Base-by-base conservation (phyloP, 2,113 vertebrate species). In the Agapornis roseicollis region DNA sequence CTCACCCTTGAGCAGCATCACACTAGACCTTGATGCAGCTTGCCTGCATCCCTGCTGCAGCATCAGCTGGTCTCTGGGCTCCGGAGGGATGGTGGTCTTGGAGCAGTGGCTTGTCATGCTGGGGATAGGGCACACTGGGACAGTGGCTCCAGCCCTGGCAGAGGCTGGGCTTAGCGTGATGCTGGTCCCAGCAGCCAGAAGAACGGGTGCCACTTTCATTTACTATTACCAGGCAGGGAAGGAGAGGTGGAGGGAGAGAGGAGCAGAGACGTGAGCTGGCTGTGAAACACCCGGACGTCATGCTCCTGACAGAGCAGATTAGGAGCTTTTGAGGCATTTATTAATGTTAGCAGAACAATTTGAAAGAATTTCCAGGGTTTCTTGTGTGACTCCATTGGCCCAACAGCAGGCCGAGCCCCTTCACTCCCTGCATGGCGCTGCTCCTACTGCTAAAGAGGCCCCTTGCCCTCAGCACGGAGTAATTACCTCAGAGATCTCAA, bases 331-430 rank as follows among this genome's bases (percentile, higher is more conserved):
- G 96, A 97, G 93, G 93, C 96, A 90, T 96, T 96, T 96, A 97
- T 97, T 97, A 97, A 96, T 89, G 93, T 96, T 96, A 97, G 94
- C 96, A 96, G 96, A 96, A 96, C 92, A 96, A 94, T 96, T 96
- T 93, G 90, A 97, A 96, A 95, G 96, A 90, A 96, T 93, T 96
- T 96, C 90, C 96, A 95, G 94, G 69, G 88, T 64, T 96, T 96
- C 89, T 96, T 91, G 74, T 85, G 88, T 83, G 89, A 90, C 91
- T 96, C 78, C 83, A 86, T 81, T 87, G 96, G 96, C 96, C 94
- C 94, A 90, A 90, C 93, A 90, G 77, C 92, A 81, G 88, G 83
- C 80, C 29, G 3, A 90, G 92, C 90, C 92, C 96, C 93, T 94
- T 65, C 37, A 23, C 80, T 95, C 93, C 73, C 82, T 1, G 5